phyloP scores from a whole-genome alignment of 2,113 vertebrate genomes.

The Vulpes lagopus region DNA sequence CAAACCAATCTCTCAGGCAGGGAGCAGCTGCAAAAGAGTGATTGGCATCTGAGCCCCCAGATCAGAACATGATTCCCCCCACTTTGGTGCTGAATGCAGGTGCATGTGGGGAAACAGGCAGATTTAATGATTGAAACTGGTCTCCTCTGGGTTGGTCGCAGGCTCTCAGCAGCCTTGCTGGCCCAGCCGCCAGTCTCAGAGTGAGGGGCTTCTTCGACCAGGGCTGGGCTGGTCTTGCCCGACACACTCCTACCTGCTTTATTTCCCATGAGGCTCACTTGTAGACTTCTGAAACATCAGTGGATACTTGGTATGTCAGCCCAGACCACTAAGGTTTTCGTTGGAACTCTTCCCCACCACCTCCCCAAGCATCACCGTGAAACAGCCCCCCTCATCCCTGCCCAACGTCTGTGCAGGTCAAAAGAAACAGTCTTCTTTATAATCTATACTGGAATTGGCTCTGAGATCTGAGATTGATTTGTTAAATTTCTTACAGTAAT shows the following conservation, averaged over 20 bases:
- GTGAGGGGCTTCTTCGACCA: background rate
- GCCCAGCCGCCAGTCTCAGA: background rate
- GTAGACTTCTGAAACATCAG: background rate
- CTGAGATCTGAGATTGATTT: background rate
- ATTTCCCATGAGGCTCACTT: background rate
- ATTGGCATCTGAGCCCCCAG: background rate
- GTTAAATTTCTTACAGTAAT: background rate
- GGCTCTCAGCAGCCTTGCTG: background rate
- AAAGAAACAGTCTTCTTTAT: background rate
- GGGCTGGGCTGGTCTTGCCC: background rate
- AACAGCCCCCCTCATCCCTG: background rate
- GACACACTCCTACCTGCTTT: background rate
- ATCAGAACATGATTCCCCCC: background rate
- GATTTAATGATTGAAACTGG: background rate
- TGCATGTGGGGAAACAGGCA: background rate
- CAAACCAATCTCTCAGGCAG: background rate
- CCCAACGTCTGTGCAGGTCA: background rate
- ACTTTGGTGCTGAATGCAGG: background rate
- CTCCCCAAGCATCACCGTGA: background rate
- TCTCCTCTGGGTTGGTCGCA: background rate
- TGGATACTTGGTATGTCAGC: background rate
- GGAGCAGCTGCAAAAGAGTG: constrained; percentile 42
- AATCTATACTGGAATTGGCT: background rate
- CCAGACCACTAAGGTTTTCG: background rate
- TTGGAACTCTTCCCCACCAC: background rate